phyloP scores from a whole-genome alignment of 2,888 invertebrate species.

The Cacoxenus indagator region DNA sequence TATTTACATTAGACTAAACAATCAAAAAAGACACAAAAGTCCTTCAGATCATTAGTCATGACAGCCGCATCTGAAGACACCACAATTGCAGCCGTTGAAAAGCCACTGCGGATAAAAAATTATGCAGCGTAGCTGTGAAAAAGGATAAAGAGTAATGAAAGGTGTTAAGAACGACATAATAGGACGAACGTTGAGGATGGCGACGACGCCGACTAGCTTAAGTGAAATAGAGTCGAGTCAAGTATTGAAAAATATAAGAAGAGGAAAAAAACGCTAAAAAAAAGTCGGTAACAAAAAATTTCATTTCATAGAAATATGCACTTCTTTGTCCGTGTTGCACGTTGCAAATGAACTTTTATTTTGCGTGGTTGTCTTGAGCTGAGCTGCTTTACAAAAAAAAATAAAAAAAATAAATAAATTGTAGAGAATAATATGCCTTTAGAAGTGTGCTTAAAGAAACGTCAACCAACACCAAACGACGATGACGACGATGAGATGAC shows the following conservation, averaged over 20 bases:
- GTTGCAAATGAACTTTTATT: too few species aligned
- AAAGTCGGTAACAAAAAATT: too few species aligned
- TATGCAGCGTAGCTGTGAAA: conserved; percentile 49
- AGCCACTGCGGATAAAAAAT: conserved; percentile 5
- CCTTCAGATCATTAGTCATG: conserved; percentile 57
- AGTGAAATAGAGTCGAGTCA: conserved; percentile 54
- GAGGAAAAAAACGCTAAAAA: conserved; percentile 24
- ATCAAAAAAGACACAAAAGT: conserved; percentile 37
- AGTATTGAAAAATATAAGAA: too few species aligned
- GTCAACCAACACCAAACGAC: conserved; percentile 4
- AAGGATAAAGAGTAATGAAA: conserved; percentile 63
- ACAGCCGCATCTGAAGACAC: conserved; percentile 29
- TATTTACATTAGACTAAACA: conserved; percentile 57
- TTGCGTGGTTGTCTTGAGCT: background rate
- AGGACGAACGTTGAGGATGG: conserved; percentile 43
- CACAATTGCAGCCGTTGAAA: background rate
- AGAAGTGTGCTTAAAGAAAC: background rate
- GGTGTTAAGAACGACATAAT: conserved; percentile 62
- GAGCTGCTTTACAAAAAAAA: conserved; percentile 27
- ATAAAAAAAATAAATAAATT: conserved; percentile 20
- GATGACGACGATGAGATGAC: too few species aligned
- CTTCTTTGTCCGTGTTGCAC: too few species aligned
- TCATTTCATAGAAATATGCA: too few species aligned
- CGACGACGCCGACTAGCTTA: conserved; percentile 35
- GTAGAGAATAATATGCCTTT: background rate